These are phyloP conservation scores for Falco punctatus DNA, from an alignment of 2,113 vertebrate species.

Conservation along the genomic window DNA sequence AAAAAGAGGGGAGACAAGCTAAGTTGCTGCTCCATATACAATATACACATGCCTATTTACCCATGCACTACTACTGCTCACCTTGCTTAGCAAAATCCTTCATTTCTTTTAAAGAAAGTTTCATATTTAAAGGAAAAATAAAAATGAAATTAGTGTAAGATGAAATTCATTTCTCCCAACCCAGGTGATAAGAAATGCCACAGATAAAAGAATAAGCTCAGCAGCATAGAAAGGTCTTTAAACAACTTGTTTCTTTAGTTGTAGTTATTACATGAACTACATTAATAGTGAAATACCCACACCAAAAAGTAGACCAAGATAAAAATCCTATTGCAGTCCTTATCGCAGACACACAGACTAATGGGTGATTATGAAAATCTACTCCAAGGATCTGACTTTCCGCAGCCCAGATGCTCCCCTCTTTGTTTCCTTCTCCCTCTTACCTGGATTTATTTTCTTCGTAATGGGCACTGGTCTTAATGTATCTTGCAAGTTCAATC, in stretches of 20 bases:
- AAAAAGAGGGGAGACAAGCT: not conserved
- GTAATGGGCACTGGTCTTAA: slow-evolving; percentile 98
- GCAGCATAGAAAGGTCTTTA: not conserved
- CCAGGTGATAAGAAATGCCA: not conserved
- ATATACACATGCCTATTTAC: slow-evolving; percentile 35
- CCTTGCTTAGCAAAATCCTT: slow-evolving; percentile 55
- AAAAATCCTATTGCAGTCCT: not conserved
- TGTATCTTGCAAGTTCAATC: slow-evolving; percentile 96
- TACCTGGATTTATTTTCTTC: slow-evolving; percentile 98
- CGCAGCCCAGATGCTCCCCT: not conserved
- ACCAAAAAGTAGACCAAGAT: not conserved
- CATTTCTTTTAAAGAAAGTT: slow-evolving; percentile 58
- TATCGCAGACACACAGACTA: not conserved
- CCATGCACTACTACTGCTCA: slow-evolving; percentile 57
- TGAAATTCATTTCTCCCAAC: not conserved
- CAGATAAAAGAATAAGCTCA: not conserved
- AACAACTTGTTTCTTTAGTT: not conserved
- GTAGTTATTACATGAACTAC: not conserved
- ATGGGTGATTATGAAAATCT: not conserved
- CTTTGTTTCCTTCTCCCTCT: slow-evolving; percentile 8
- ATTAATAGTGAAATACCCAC: not conserved
- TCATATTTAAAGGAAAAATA: slow-evolving; percentile 42
- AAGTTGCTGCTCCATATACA: slow-evolving; percentile 5
- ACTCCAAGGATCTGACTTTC: not conserved
- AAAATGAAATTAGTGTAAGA: slow-evolving; percentile 34